Evolutionary conservation across 1,140 invertebrate species (phyloP), one percentile per base, ranked within the genome.

Genomic region (Calliopsis andreniformis): DNA sequence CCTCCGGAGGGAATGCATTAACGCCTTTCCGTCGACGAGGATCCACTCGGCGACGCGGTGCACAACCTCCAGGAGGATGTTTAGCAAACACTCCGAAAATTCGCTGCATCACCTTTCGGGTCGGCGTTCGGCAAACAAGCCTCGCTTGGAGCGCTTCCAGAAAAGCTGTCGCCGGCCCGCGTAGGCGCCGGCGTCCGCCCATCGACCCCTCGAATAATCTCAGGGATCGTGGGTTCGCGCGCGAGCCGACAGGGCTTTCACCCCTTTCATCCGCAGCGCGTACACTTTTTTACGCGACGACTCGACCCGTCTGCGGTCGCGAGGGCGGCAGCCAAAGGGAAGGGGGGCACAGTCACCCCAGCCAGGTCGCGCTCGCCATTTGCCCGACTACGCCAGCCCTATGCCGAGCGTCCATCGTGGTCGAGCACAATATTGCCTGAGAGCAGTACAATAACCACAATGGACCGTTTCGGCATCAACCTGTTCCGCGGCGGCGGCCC

Each of bases 11-110:
- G 68, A 71, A 82, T 63, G 70, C 80, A 78, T 82, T 82, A 82
- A 78, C 73, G 67, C 45, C 45, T 23, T 67, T 63, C 55, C 61
- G 16, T 25, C 80, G 45, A 68, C 47, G 79, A 82, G 76, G 61
- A 79, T 72, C 69, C 69, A 82, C 79, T 72, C 79, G 62, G 20
- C 71, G 71, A 20, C 49, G 51, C 35, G 56, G 39, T 49, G 55
- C 61, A 12, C 75, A 51, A 64, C 73, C 35, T 63, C 2, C 58
- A 18, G 39, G 51, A 82, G 82, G 76, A 82, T 85, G 83, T 85
- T 85, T 85, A 85, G 79, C 82, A 85, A 85, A 85, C 83, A 85
- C 83, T 85, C 63, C 55, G 76, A 43, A 85, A 85, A 85, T 85
- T 85, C 83, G 83, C 83, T 85, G 83, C 83, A 85, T 85, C 83